These are phyloP conservation scores for Ferdinandea cuprea DNA, from an alignment of 2,888 invertebrate genomes.

Conservation along the genomic window DNA sequence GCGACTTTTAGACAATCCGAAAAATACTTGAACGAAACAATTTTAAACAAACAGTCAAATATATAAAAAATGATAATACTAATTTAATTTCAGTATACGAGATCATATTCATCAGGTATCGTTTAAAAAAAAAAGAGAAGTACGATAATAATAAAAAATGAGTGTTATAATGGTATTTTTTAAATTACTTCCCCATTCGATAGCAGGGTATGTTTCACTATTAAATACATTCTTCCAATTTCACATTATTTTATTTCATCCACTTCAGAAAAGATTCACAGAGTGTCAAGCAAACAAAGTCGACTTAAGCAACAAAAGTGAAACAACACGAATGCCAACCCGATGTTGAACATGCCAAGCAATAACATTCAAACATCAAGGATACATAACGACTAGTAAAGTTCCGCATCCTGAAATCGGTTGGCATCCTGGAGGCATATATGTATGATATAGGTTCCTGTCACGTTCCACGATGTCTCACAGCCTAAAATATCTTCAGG, in stretches of 20 bases:
- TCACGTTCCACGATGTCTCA: constrained; percentile 57
- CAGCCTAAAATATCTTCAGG: constrained; percentile 58
- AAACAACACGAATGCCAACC: constrained; percentile 50
- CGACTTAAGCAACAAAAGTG: constrained; percentile 16
- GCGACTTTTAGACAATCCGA: too few relatives aligned
- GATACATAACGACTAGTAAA: constrained; percentile 57
- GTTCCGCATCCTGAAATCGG: constrained; percentile 61
- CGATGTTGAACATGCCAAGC: constrained; percentile 67
- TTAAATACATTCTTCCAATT: background rate
- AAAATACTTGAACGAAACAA: too few relatives aligned
- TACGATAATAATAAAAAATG: background rate
- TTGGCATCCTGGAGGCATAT: constrained; percentile 60
- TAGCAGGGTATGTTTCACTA: background rate
- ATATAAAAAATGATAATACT: too few relatives aligned
- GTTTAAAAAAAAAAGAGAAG: background rate
- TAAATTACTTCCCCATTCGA: background rate
- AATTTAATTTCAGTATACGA: too few relatives aligned
- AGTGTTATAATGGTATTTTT: background rate
- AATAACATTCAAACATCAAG: constrained; percentile 66
- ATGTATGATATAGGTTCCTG: constrained; percentile 50
- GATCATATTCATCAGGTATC: too few relatives aligned
- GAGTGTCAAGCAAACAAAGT: constrained; percentile 40
- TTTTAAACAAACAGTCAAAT: too few relatives aligned
- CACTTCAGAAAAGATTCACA: constrained; percentile 1
- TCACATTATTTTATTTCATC: background rate